Evolutionary conservation across 2,113 vertebrate genomes (phyloP), one percentile per base, ranked within the genome.

Genomic region (Sminthopsis crassicaudata): DNA sequence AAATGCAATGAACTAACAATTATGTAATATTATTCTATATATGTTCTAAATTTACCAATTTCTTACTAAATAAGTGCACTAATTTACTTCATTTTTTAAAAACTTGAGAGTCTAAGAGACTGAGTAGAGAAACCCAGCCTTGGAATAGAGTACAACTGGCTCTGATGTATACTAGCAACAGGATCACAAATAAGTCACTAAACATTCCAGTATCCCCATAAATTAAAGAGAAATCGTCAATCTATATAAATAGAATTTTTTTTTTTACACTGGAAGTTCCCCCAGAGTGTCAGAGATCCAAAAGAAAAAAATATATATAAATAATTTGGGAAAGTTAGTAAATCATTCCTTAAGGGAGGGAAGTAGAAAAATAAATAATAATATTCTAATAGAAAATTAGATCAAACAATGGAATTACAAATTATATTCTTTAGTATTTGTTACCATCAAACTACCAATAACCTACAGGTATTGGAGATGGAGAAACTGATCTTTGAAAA

Each of bases 381-480:
- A 89, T 46, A 94, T 52, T 89, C 22, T 91, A 60, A 91, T 1
- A 90, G 8, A 92, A 95, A 94, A 42, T n/a, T 42, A 84, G 26
- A 84, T 42, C 16, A 76, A 76, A 76, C 67, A 76, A 76, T n/a
- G 19, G 16, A 84, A 84, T 42, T 84, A 92, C 11, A 67, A 0
- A 89, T 50, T 67, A 84, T 84, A 19, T 91, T 90, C n/a, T 52
- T 67, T 46, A 55, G 23, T 23, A 54, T 30, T 89, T 50, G 25
- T 89, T 46, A 42, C 5, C 27, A 0, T 1, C 51, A 24, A 52
- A 16, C 46, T 2, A 53, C 25, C 67, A 46, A 92, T 14, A 91
- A 99, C 99, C 84, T 98, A 99, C 99, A 53, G 99, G 98, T 0
- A 97, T 76, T 0, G 99, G 98, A 0, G 99, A 95, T 0, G 99